Evolutionary conservation across 2,113 vertebrate genomes (phyloP), one percentile per base, ranked within the genome.

Genomic region (Lontra canadensis): DNA sequence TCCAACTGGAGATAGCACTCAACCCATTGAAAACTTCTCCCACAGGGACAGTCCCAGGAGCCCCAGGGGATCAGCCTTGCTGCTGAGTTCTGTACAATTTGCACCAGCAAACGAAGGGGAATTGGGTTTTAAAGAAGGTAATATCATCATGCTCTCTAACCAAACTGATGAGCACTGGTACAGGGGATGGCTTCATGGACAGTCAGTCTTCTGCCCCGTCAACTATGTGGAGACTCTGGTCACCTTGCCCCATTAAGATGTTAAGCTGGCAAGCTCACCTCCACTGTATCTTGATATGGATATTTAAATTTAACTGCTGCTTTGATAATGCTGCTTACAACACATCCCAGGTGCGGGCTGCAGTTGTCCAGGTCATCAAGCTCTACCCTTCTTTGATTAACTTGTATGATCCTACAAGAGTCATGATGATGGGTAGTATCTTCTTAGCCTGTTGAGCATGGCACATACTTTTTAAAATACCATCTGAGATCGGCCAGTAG

Each of bases 91-190:
- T 99, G 74, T 99, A 99, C 71, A 99, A 99, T 99, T 99, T 80
- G 99, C 99, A 97, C 99, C 99, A 0, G 99, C 99, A 98, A 99
- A 99, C 39, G 99, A 99, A 98, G 99, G 99, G 31, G 99, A 99
- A 96, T 98, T 99, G 97, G 99, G 99, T 95, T 99, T 99, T 98
- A 99, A 99, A 97, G 99, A 99, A 97, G 99, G 99, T 34, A 99
- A 99, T 91, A 98, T 99, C 98, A 99, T 99, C 98, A 99, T 99
- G 78, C 99, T 99, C 96, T 99, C 99, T 98, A 99, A 99, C 97
- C 99, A 99, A 98, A 99, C 99, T 93, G 99, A 99, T 94, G 99
- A 99, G 92, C 99, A 99, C 98, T 99, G 99, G 99, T 99, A 99
- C 86, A 99, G 99, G 98, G 99, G 99, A 21, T 99, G 99, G 99